Percentiles rank a stretch among this genome's conserved stretches.
Conservation (phyloP, 2,888 invertebrate species). For the Eristalis intricaria region DNA sequence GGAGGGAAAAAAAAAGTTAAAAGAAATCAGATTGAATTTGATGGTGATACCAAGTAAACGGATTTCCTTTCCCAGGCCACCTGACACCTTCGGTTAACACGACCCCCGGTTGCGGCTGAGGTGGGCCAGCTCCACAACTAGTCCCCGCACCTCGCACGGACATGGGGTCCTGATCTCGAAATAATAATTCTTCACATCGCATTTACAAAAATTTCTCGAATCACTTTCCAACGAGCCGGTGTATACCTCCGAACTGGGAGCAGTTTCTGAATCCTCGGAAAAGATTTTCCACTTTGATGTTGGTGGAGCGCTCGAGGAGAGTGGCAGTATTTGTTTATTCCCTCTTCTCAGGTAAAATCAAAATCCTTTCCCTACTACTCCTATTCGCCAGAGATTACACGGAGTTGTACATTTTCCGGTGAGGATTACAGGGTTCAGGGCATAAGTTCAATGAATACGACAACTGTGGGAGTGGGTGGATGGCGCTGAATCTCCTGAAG, state of each 20-base stretch:
- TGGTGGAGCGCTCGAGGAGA: background rate
- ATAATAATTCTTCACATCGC: constrained; percentile 40
- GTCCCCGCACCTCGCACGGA: background rate
- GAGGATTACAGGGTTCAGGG: constrained; percentile 39
- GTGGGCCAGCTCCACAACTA: background rate
- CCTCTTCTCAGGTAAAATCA: constrained; percentile 32
- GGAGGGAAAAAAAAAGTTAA: constrained; percentile 18
- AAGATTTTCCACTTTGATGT: background rate
- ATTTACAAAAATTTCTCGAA: constrained; percentile 34
- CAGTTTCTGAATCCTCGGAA: constrained; percentile 7
- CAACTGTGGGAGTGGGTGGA: background rate
- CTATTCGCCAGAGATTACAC: constrained; percentile 43
- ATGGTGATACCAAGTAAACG: constrained; percentile 60
- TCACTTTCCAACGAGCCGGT: constrained; percentile 38
- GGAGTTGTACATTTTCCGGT: background rate
- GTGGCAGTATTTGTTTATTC: background rate
- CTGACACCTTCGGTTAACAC: constrained; percentile 49
- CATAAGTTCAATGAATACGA: constrained; percentile 29
- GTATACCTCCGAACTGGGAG: constrained; percentile 17
- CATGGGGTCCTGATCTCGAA: constrained; percentile 5
- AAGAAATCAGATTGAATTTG: constrained; percentile 58
- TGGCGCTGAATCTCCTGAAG: constrained; percentile 27
- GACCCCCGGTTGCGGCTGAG: background rate
- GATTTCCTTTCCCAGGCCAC: constrained; percentile 54
- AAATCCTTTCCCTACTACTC: constrained; percentile 38